A percentile compares a stretch with the other conserved stretches of the same genome.
Evolutionary conservation across 2,888 invertebrate genomes (phyloP).

Genomic region (Hemicrepidius hirtus): DNA sequence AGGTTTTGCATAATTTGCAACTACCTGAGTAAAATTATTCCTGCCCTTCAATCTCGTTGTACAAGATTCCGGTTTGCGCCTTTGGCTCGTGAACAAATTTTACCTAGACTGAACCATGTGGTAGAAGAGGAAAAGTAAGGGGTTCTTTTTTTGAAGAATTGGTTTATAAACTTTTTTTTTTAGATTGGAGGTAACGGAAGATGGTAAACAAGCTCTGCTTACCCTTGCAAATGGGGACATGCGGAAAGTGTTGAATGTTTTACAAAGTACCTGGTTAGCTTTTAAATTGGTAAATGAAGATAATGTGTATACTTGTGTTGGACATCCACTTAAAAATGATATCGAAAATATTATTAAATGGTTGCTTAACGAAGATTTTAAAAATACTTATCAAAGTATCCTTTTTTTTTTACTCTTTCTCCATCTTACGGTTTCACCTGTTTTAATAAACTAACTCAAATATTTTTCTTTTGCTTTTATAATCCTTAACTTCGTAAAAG

Average conservation of each 20-base stretch:
- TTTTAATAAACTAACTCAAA: neutral
- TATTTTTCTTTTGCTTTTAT: neutral
- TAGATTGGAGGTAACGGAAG: slow-evolving; percentile 89
- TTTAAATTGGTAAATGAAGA: slow-evolving; percentile 92
- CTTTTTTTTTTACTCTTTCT: no score
- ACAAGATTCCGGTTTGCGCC: slow-evolving; percentile 98
- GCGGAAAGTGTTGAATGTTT: slow-evolving; percentile 96
- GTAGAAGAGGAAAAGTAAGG: slow-evolving; percentile 87
- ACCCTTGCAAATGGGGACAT: slow-evolving; percentile 97
- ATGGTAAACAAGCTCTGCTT: slow-evolving; percentile 92
- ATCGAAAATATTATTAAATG: slow-evolving; percentile 92
- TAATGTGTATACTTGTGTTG: slow-evolving; percentile 96
- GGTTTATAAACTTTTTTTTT: slow-evolving; percentile 56
- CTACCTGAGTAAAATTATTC: slow-evolving; percentile 98
- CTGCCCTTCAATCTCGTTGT: slow-evolving; percentile 98
- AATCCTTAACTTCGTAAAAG: slow-evolving; percentile 68
- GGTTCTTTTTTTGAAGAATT: slow-evolving; percentile 11
- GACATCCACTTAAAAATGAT: slow-evolving; percentile 93
- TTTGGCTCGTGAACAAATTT: slow-evolving; percentile 87
- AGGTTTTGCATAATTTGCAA: slow-evolving; percentile 99
- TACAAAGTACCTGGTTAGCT: slow-evolving; percentile 97
- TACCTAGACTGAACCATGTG: slow-evolving; percentile 91
- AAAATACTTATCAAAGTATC: slow-evolving; percentile 86
- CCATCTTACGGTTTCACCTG: no score
- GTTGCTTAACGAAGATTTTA: slow-evolving; percentile 86